Evolutionary conservation across 1,140 invertebrate genomes (phyloP).

Genomic region (Drosophila auraria): DNA sequence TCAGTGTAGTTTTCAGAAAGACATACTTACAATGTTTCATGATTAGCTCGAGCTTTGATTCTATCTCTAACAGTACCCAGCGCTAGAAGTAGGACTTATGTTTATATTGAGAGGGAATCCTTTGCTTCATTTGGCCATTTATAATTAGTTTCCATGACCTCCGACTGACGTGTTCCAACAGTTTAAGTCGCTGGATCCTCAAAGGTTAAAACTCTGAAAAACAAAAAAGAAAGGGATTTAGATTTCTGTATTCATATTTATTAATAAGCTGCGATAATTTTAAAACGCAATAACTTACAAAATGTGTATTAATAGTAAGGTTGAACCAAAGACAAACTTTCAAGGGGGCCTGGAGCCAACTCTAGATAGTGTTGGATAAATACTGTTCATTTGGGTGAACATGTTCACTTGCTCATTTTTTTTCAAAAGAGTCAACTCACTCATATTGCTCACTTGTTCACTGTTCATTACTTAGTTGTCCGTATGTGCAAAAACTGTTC

Average conservation of each 20-base stretch:
- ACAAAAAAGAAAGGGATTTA: neutral
- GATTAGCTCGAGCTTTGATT: slow-evolving; percentile 26
- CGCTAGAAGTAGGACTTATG: neutral
- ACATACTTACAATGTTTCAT: slow-evolving; percentile 39
- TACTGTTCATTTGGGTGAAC: no score
- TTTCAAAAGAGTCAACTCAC: no score
- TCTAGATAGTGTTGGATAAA: no score
- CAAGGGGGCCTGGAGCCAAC: no score
- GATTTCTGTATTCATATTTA: neutral
- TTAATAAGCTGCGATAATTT: no score
- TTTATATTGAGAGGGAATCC: slow-evolving; percentile 2
- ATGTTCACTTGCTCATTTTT: no score
- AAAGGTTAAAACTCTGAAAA: slow-evolving; percentile 8
- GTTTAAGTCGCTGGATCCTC: neutral
- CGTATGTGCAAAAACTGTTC: no score
- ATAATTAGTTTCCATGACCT: slow-evolving; percentile 17
- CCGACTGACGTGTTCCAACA: neutral
- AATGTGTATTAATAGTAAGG: neutral
- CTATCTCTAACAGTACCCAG: neutral
- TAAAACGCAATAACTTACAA: no score
- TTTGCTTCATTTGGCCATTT: slow-evolving; percentile 2
- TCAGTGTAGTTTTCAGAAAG: neutral
- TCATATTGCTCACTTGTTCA: no score
- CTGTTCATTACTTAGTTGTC: no score
- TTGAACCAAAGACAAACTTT: no score